Evolutionary conservation across 2,888 invertebrate species (phyloP), one percentile per base, ranked within the genome.

Genomic region (Thereva nobilitata): DNA sequence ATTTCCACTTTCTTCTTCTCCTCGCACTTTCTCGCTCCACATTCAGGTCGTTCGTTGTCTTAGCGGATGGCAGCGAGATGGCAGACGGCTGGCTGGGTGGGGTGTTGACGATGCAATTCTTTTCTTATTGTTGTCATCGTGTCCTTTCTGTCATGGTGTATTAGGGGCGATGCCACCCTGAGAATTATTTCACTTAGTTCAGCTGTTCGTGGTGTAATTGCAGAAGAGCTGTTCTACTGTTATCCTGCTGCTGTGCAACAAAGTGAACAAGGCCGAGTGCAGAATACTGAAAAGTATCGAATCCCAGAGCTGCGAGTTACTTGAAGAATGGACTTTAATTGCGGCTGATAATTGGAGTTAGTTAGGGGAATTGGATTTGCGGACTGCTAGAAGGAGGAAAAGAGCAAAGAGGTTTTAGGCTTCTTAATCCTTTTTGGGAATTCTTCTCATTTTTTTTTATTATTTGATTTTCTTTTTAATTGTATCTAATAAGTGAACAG

Each of bases 131-230:
- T 61, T 61, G 61, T 50, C 61, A 61, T 47, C 61, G 61, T 40
- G 61, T 50, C 49, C 50, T 61, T 41, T 23, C 61, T 61, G 61
- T 61, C 61, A 45, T 50, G 49, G 61, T 61, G 49, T 61, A 61
- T 61, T 61, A 61, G 50, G 34, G 50, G 23, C 23, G 61, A 61
- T 42, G 50, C 61, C 61, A 50, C 41, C 61, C 50, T 61, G 61
- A 50, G 61, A 61, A 61, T 50, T 61, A 61, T 50, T 61, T 61
- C 61, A 61, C 61, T 61, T 61, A 61, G 50, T 61, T 61, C 61
- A 61, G 61, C 61, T 61, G 61, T 61, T 61, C 61, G 23, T 61
- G 12, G 61, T 50, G 61, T 61, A 61, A 61, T 61, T 61, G 61
- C 61, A 61, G 50, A 50, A 41, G 57, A 45, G 6, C 35, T 35